Percentiles rank a stretch among this genome's conserved stretches.
phyloP scores from a whole-genome alignment of 2,888 invertebrate species.

The Ectemnius cavifrons region DNA sequence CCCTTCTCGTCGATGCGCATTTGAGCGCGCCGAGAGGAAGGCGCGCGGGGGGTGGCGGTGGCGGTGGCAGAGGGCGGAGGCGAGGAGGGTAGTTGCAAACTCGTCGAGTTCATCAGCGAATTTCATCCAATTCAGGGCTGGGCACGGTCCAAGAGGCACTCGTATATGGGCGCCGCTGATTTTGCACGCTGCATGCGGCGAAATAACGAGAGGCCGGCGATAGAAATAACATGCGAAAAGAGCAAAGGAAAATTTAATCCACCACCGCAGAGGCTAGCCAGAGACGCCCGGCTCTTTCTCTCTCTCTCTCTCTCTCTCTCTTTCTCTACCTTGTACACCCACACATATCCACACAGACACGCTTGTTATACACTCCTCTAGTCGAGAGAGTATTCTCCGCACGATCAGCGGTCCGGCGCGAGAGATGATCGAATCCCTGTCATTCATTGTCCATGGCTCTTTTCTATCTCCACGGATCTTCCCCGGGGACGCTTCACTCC shows the following conservation, averaged over 20 bases:
- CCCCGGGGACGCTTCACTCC: no score
- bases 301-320: neutral
- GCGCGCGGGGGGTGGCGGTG: no score
- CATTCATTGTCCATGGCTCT: no score
- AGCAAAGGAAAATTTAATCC: conserved; percentile 16
- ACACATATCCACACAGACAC: neutral
- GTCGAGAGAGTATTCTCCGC: no score
- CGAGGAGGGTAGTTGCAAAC: conserved; percentile 27
- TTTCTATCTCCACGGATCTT: no score
- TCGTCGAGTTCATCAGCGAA: conserved; percentile 44
- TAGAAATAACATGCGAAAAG: conserved; percentile 12
- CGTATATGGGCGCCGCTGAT: conserved; percentile 42
- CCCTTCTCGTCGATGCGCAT: no score
- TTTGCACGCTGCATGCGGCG: conserved; percentile 34
- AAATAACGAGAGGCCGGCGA: conserved; percentile 27
- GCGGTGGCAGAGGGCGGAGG: conserved; percentile 1
- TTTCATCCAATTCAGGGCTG: conserved; percentile 42
- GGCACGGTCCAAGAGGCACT: conserved; percentile 42
- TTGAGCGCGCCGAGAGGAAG: neutral
- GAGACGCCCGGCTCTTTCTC: neutral
- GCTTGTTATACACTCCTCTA: neutral
- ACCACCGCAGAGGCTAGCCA: neutral
- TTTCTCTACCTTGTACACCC: no score
- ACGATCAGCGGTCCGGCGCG: no score
- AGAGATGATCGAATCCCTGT: no score